Percentiles rank a stretch among this genome's conserved stretches.
phyloP scores from a whole-genome alignment of 2,113 vertebrate species.

The Noturus placidus region DNA sequence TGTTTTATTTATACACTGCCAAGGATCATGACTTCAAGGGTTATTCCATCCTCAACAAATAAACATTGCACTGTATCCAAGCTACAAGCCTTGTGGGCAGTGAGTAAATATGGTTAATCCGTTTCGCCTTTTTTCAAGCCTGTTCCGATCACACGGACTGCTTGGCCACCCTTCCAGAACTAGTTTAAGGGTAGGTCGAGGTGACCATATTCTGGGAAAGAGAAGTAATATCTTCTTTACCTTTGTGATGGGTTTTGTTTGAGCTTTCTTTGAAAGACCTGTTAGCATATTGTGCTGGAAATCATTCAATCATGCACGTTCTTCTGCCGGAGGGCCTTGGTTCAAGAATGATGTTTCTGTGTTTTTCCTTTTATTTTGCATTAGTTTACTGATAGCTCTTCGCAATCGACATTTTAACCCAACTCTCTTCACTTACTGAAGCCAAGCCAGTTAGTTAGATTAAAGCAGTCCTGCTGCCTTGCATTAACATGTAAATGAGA shows the following conservation, averaged over 20 bases:
- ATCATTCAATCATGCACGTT: background rate
- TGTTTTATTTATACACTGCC: background rate
- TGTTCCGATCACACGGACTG: background rate
- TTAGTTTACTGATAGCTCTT: background rate
- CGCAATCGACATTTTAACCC: background rate
- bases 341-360: background rate
- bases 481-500: constrained; percentile 52
- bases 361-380: background rate
- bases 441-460: background rate
- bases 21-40: background rate
- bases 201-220: no score
- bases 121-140: background rate
- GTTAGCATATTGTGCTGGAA: background rate
- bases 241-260: background rate
- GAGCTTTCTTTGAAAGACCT: background rate
- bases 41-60: background rate
- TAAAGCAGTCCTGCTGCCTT: background rate
- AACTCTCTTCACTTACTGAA: background rate
- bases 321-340: background rate
- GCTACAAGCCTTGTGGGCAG: no score
- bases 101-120: background rate
- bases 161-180: background rate
- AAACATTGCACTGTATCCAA: background rate
- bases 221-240: background rate
- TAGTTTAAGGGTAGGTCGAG: background rate